Base-by-base conservation (phyloP, 2,888 invertebrate genomes). In the Cataglyphis livida region DNA sequence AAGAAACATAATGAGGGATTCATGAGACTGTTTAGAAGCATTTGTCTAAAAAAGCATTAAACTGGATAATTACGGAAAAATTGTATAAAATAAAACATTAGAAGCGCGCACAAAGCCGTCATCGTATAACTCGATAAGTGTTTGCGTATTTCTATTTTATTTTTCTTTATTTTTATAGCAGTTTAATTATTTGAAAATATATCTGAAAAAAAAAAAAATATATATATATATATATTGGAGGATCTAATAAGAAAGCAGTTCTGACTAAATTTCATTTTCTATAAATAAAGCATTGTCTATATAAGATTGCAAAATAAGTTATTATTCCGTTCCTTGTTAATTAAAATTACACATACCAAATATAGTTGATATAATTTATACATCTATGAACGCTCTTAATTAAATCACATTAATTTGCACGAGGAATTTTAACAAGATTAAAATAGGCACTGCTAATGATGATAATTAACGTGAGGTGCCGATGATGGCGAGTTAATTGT, bases 1-100 rank as follows among this genome's bases (percentile, higher is more conserved):
- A 66, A 66, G 71, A 73, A 54, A 66, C 84, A 82, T 51, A 83
- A 79, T 81, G 78, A 57, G 62, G 73, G 74, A 82, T 84, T 84
- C 57, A 75, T 28, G 59, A 74, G n/a, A 35, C 57, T 28, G 62
- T 48, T 64, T 62, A 82, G 21, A 48, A 71, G 62, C 70, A 51
- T 41, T 51, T n/a, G 41, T 66, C n/a, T 0, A 38, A 15, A 35
- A 41, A 75, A 75, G 15, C n/a, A 41, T 25, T 21, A 12, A 76
- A 38, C 48, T 18, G 18, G 38, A 38, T 76, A 65, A 65, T 48
- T 51, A 64, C 64, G 18, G 21, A 75, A 25, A 25, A 64, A 21
- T 66, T 76, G 0, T 28, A 25, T 38, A 35, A 35, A 28, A 66
- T 12, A 10, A 32, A 57, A 9, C 7, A 6, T 57, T n/a, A 6